Evolutionary conservation across 2,113 vertebrate genomes (phyloP).

Genomic region (Verasper variegatus): DNA sequence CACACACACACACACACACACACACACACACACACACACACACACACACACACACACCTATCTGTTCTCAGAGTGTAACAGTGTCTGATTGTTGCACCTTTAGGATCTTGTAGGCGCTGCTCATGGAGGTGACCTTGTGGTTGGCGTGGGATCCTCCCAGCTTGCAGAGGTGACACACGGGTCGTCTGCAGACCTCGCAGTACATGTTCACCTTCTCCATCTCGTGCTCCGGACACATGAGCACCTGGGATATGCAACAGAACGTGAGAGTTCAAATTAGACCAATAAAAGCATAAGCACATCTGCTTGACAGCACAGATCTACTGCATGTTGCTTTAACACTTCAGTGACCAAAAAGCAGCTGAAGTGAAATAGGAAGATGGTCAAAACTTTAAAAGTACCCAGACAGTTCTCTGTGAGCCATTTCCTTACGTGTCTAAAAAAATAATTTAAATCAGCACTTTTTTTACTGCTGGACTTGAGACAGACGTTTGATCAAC

Average conservation of each 20-base stretch:
- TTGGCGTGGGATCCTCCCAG: conserved; percentile 93
- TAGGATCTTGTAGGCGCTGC: conserved; percentile 95
- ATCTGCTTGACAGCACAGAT: background rate
- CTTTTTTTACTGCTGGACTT: conserved; percentile 9
- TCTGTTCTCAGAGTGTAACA: background rate
- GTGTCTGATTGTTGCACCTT: conserved; percentile 84
- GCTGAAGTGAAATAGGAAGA: conserved; percentile 53
- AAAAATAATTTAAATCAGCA: conserved; percentile 44
- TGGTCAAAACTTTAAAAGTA: background rate
- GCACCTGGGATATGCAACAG: conserved; percentile 81
- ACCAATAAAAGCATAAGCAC: background rate
- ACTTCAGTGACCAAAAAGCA: background rate
- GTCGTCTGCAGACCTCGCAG: conserved; percentile 94
- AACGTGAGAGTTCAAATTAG: conserved; percentile 7
- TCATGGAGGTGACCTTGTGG: conserved; percentile 95
- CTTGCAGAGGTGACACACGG: conserved; percentile 98
- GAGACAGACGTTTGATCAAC: background rate
- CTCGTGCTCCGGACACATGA: conserved; percentile 99
- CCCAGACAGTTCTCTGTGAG: conserved; percentile 10
- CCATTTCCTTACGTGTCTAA: conserved; percentile 38
- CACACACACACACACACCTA: background rate
- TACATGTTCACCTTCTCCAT: conserved; percentile 99
- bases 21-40: background rate
- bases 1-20: background rate
- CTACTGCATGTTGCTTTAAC: background rate